phyloP scores from a whole-genome alignment of 2,113 vertebrate species.

The Eulacestoma nigropectus region DNA sequence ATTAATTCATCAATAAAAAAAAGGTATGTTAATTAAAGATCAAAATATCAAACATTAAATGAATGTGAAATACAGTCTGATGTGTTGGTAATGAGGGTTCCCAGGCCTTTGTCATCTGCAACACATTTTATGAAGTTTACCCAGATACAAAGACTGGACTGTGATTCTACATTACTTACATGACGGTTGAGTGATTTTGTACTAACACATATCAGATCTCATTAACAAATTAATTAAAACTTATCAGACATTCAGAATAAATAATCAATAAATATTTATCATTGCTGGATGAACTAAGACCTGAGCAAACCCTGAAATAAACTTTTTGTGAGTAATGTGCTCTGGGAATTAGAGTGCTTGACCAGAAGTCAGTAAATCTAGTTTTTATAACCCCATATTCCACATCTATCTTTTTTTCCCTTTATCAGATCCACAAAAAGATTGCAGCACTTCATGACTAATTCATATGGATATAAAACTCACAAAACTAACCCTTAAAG shows the following conservation, averaged over 20 bases:
- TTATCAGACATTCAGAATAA: neutral
- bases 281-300: neutral
- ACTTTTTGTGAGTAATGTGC: neutral
- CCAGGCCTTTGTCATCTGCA: neutral
- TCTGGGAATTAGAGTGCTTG: neutral
- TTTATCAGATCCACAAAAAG: neutral
- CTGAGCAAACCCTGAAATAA: neutral
- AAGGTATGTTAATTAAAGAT: neutral
- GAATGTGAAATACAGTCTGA: neutral
- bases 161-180: neutral
- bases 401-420: neutral
- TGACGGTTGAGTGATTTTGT: neutral
- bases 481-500: neutral
- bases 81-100: neutral
- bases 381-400: neutral
- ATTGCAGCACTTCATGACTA: neutral
- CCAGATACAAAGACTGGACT: neutral
- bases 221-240: neutral
- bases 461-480: neutral
- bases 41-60: neutral
- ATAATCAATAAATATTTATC: neutral
- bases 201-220: neutral
- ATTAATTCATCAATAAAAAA: neutral
- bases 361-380: neutral
- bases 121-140: neutral